Evolutionary conservation across 2,888 invertebrate species (phyloP).

Genomic region (Calameuta idolon): DNA sequence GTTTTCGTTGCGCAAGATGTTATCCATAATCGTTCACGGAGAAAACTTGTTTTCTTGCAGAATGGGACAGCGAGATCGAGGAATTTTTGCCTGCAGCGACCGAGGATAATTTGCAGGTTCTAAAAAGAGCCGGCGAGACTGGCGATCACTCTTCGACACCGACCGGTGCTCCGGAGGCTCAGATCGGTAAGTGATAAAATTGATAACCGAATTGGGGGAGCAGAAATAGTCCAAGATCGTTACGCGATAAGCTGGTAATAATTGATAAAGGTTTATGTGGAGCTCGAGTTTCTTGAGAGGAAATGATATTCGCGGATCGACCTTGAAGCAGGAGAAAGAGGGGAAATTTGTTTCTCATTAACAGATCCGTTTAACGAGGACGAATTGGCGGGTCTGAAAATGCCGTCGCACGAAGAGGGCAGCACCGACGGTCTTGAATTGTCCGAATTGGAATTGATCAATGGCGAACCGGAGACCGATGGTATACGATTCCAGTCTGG

Average conservation of each 20-base stretch:
- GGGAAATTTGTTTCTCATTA: not conserved
- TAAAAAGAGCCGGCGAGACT: slow-evolving; percentile 62
- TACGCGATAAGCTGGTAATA: not conserved
- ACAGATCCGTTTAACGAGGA: slow-evolving; percentile 60
- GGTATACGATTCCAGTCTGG: slow-evolving; percentile 59
- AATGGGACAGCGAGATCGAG: slow-evolving; percentile 65
- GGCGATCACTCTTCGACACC: slow-evolving; percentile 61
- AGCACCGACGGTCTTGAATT: slow-evolving; percentile 62
- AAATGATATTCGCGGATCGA: not conserved
- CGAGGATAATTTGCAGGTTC: slow-evolving; percentile 61
- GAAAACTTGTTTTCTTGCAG: slow-evolving; percentile 33
- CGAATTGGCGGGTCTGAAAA: slow-evolving; percentile 52
- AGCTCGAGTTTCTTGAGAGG: not conserved
- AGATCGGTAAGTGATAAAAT: slow-evolving; percentile 43
- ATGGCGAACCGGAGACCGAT: slow-evolving; percentile 53
- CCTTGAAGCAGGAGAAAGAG: not conserved
- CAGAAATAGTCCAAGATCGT: not conserved
- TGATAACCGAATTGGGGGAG: not conserved
- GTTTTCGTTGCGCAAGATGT: slow-evolving; percentile 17
- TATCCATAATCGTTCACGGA: not conserved
- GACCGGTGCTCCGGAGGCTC: slow-evolving; percentile 50
- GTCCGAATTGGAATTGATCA: slow-evolving; percentile 60
- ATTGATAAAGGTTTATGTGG: not conserved
- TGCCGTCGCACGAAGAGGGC: slow-evolving; percentile 65
- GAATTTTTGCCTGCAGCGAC: slow-evolving; percentile 64